phyloP scores from a whole-genome alignment of 2,797 vertebrate species.

The Tiaroga cobitis region DNA sequence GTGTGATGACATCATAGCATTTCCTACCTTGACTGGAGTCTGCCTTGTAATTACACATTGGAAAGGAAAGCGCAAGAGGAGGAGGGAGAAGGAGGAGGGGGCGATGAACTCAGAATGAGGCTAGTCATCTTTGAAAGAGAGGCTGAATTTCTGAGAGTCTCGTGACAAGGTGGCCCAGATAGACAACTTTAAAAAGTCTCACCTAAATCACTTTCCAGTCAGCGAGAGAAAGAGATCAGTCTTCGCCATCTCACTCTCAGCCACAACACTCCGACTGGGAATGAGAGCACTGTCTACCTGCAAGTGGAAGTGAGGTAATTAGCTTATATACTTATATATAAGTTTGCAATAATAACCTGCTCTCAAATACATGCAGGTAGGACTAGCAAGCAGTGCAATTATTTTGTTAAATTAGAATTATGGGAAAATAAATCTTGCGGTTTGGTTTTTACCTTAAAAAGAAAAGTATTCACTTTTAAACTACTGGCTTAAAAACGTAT shows the following conservation, averaged over 20 bases:
- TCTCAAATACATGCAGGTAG: background rate
- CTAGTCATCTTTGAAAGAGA: constrained; percentile 78
- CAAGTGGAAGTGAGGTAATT: constrained; percentile 28
- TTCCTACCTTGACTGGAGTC: constrained; percentile 49
- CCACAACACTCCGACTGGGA: constrained; percentile 19
- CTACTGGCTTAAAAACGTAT: background rate
- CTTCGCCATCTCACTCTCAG: constrained; percentile 50
- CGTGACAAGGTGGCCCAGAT: constrained; percentile 69
- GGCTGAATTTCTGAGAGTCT: constrained; percentile 59
- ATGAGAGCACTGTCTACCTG: constrained; percentile 21
- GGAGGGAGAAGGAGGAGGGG: background rate
- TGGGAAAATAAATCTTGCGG: background rate
- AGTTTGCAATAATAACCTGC: background rate
- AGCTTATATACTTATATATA: background rate
- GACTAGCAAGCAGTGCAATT: background rate
- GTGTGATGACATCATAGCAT: constrained; percentile 57
- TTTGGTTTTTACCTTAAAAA: background rate
- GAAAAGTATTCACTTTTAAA: background rate
- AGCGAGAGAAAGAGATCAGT: constrained; percentile 63
- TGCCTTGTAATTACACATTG: constrained; percentile 56
- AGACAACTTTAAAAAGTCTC: constrained; percentile 71
- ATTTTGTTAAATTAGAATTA: background rate
- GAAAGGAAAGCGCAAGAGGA: background rate
- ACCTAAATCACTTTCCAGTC: constrained; percentile 78
- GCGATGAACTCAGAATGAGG: constrained; percentile 70